Conservation (phyloP, 2,888 invertebrate genomes). For the Priocnemis perturbator region DNA sequence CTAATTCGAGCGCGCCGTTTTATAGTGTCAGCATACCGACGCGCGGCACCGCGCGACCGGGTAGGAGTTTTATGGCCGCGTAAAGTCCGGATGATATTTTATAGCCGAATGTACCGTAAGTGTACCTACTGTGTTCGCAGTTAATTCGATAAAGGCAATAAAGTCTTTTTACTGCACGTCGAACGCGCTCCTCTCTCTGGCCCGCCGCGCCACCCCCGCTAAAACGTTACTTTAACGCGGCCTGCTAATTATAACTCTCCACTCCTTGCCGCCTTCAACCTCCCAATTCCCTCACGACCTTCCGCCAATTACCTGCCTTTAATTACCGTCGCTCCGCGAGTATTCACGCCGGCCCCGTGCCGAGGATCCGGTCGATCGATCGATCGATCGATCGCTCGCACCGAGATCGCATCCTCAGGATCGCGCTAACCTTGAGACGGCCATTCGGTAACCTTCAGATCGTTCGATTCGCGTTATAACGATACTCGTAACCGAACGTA, state of each 20-base stretch:
- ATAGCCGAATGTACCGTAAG: slow-evolving; percentile 4
- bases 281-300: too few species aligned
- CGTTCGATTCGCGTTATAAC: background rate
- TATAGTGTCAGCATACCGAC: too few species aligned
- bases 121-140: slow-evolving; percentile 8
- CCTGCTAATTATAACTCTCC: too few species aligned
- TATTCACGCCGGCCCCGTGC: slow-evolving; percentile 16
- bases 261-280: too few species aligned
- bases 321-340: slow-evolving; percentile 27
- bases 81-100: slow-evolving; percentile 6
- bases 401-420: background rate
- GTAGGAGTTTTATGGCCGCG: background rate
- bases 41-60: too few species aligned
- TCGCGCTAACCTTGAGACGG: slow-evolving; percentile 6
- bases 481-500: background rate
- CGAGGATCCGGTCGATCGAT: background rate
- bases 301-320: slow-evolving; percentile 11
- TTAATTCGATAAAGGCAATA: slow-evolving; percentile 7
- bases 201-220: too few species aligned
- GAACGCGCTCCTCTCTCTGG: background rate
- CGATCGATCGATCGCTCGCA: slow-evolving; percentile 16
- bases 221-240: too few species aligned
- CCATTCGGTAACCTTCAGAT: background rate
- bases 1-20: too few species aligned
- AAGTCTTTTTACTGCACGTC: background rate